A percentile compares a stretch with the other conserved stretches of the same genome.
These are phyloP conservation scores for Marasmarcha lunaedactyla DNA, from an alignment of 2,888 invertebrate genomes.

Conservation along the genomic window DNA sequence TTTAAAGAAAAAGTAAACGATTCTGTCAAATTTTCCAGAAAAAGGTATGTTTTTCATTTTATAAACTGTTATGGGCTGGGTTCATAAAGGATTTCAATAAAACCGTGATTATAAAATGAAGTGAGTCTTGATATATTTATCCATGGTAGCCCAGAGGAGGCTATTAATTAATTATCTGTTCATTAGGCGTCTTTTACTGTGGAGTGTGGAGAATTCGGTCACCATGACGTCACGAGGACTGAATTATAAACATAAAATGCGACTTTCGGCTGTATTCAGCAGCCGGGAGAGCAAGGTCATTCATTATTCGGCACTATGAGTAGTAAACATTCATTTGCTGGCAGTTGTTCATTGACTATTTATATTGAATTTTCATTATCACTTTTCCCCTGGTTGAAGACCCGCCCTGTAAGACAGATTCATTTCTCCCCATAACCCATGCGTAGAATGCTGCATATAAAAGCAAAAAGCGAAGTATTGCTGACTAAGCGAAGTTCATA, in stretches of 20 bases:
- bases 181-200: constrained; percentile 23
- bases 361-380: constrained; percentile 34
- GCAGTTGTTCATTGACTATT: constrained; percentile 48
- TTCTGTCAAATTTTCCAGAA: neutral
- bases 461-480: too few species aligned
- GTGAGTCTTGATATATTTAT: too few species aligned
- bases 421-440: too few species aligned
- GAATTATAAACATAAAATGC: constrained; percentile 58
- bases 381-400: constrained; percentile 31
- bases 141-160: too few species aligned
- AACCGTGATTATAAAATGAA: too few species aligned
- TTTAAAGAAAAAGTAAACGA: constrained; percentile 4
- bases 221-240: constrained; percentile 58
- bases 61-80: constrained; percentile 30
- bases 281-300: constrained; percentile 56
- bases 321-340: constrained; percentile 48
- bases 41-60: constrained; percentile 37
- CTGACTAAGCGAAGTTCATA: too few species aligned
- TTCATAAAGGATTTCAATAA: constrained; percentile 11
- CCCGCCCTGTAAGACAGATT: constrained; percentile 33
- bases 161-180: too few species aligned
- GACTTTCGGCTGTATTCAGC: constrained; percentile 49
- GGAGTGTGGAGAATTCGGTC: constrained; percentile 42
- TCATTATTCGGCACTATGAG: constrained; percentile 43
- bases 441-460: too few species aligned